Base-by-base conservation (phyloP, 2,888 invertebrate species). In the Poecilobothrus nobilitatus region DNA sequence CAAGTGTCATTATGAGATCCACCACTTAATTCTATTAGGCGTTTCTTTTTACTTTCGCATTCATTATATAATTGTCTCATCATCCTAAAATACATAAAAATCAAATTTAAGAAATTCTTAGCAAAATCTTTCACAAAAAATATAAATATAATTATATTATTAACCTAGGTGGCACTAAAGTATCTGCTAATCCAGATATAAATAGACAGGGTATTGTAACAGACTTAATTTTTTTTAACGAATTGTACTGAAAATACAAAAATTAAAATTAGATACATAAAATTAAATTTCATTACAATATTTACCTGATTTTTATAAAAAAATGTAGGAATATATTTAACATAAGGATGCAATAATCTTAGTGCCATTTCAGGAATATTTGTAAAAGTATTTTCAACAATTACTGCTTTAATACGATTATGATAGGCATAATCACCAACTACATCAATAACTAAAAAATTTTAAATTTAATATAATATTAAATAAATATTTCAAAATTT, bases 1-100 rank as follows among this genome's bases (percentile, higher is more conserved):
- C 96, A 97, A 0, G 96, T 97, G 80, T 97, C 95, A 77, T 97
- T 96, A 81, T 97, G 97, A 0, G 93, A 92, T 1, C 97, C 97
- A 22, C 88, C 87, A 2, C 89, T 87, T 80, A 96, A 86, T 76
- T 90, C 88, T 27, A 90, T 82, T 65, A 96, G 81, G 73, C 90
- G 88, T 82, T 96, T 96, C 74, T 87, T 85, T 27, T 86, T 81
- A 71, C 94, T 91, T 44, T 87, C 87, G 78, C 94, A 94, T 65
- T 86, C 83, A 74, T 87, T 84, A 78, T 90, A 91, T 68, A 97
- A 84, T 70, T 90, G 88, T 71, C 88, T 85, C 87, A 94, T 94
- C 96, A 97, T 97, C 67, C 86, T 53, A 18, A 53, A 53, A 53
- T 53, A 18, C 2, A 53, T 6, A 53, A 9, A 15, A n/a, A n/a